Evolutionary conservation across 2,797 vertebrate species (phyloP), one percentile per base, ranked within the genome.

Genomic region (Telmatherina bonti): DNA sequence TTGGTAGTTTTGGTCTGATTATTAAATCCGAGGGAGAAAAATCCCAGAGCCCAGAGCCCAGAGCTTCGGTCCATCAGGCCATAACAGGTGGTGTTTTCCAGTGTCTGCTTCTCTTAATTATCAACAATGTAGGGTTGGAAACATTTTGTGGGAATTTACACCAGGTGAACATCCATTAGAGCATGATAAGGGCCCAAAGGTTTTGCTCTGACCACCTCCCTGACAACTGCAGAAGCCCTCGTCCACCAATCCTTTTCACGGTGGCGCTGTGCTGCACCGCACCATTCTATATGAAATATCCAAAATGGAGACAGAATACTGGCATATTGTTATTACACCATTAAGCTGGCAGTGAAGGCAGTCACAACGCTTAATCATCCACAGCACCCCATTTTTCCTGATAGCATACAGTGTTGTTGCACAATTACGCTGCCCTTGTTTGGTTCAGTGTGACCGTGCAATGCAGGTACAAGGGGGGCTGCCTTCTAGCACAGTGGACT

Each of bases 61-160:
- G 77, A 72, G 74, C 74, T 76, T 81, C 84, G 79, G 85, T 74
- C 84, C 88, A 82, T 90, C 85, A 76, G 72, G 80, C 88, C 80
- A 84, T 85, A 94, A 90, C 93, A 93, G 91, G 92, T 94, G 92
- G 85, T 87, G 70, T 86, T 93, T 93, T 94, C 92, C 93, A 91
- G 85, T 89, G 78, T 77, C 88, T 93, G 93, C 89, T 79, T 89
- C 87, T 90, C 88, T 93, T 94, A 93, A 94, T 94, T 94, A 93
- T 90, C 88, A 91, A 86, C 83, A 91, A 86, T 69, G 63, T 86
- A 66, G 59, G 65, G 75, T 69, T 85, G 88, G 81, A 84, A 87
- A 84, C 67, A 69, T 84, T 92, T 83, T 82, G 77, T 82, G 18
- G 45, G 76, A 79, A 90, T 84, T 89, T 82, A 86, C 84, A 89